A percentile compares a stretch with the other conserved stretches of the same genome.
phyloP scores from a whole-genome alignment of 2,797 vertebrate species.

The Sebastes kiyomatsui region DNA sequence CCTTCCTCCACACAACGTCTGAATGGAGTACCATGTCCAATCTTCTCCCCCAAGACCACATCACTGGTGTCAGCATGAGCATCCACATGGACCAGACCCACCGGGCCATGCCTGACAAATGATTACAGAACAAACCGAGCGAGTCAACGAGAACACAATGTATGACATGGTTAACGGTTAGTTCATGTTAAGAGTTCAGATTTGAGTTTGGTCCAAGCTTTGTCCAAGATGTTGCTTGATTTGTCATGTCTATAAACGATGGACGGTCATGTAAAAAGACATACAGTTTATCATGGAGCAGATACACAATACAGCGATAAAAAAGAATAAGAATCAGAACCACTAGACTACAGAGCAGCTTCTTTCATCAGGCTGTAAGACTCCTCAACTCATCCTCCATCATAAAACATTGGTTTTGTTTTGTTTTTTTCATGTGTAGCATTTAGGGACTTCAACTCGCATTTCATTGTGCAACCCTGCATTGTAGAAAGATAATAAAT shows the following conservation, averaged over 20 bases:
- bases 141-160: background rate
- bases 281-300: no score
- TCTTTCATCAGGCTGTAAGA: background rate
- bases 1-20: conserved; percentile 91
- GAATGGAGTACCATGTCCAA: conserved; percentile 91
- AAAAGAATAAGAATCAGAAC: background rate
- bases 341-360: no score
- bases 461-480: background rate
- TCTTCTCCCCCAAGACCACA: conserved; percentile 86
- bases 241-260: no score
- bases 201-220: background rate
- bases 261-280: no score
- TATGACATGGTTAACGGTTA: background rate
- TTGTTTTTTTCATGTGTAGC: background rate
- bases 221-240: background rate
- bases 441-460: background rate
- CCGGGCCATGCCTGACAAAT: conserved; percentile 84
- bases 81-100: conserved; percentile 93
- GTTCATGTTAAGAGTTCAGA: background rate
- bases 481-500: background rate
- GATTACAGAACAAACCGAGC: background rate
- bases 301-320: background rate
- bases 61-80: conserved; percentile 90
- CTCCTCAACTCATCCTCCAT: background rate
- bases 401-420: background rate